Evolutionary conservation across 2,113 vertebrate species (phyloP), one percentile per base, ranked within the genome.

Genomic region (Oncorhynchus gorbuscha): DNA sequence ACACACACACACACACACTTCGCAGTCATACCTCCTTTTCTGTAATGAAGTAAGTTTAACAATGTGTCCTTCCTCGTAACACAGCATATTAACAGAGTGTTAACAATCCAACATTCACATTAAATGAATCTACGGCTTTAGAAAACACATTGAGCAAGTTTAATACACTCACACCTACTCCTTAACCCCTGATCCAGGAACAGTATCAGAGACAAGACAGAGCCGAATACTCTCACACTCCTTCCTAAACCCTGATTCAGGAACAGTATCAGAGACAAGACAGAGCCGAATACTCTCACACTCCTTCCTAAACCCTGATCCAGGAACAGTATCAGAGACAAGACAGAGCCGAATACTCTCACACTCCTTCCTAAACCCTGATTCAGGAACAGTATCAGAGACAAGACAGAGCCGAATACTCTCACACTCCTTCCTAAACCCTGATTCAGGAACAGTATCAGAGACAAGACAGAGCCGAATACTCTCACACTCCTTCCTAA

Each of bases 1-100:
- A 9, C 22, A 28, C 9, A 14, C 20, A 13, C 69, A 6, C 69
- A 58, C 48, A 69, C 71, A 16, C 24, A 59, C 2, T 68, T 2
- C 0, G 35, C 71, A 78, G 71, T 78, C 65, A 77, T 72, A 80
- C 72, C 74, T 79, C 62, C n/a, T 64, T 74, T 35, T 85, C 84
- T 76, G 51, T 76, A 64, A 77, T 32, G 0, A 48, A 48, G 32
- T 71, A 14, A 32, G 28, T 70, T 13, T 24, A 76, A 74, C 71
- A 80, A 67, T 67, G 65, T 67, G 28, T 32, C 13, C 65, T 67
- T 67, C 26, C 61, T 28, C 14, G 5, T 16, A 28, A 67, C 28
- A 13, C 65, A 67, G 65, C 14, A 24, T 28, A 67, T 67, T 67
- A 67, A 67, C 12, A 67, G 28, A 66, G 28, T 16, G 11, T 67